Conservation (phyloP, 2,797 vertebrate genomes). For the Coendou prehensilis region DNA sequence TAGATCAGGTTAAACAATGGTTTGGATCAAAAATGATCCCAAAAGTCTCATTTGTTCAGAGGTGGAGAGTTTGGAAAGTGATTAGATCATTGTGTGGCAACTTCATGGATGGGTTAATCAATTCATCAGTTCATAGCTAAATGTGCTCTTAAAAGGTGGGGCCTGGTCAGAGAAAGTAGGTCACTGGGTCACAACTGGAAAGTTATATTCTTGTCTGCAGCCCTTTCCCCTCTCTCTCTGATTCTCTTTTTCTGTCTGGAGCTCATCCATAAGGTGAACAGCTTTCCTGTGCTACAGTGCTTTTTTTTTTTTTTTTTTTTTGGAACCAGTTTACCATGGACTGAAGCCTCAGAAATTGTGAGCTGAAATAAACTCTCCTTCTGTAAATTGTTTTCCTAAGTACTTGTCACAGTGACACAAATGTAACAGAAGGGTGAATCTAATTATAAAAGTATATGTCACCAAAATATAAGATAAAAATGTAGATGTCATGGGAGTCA, state of each 20-base stretch:
- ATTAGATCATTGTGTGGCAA: neutral
- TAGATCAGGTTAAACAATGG: neutral
- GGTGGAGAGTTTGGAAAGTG: neutral
- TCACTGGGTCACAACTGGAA: neutral
- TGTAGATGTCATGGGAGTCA: neutral
- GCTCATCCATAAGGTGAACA: neutral
- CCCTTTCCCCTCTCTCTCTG: neutral
- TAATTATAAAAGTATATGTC: neutral
- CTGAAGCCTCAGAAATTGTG: neutral
- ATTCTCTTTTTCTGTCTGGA: neutral
- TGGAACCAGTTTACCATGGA: neutral
- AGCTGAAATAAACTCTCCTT: neutral
- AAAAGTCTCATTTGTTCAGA: neutral
- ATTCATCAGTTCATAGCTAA: neutral
- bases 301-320: neutral
- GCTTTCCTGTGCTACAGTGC: neutral
- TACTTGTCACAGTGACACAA: neutral
- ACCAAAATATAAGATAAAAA: neutral
- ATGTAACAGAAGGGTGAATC: neutral
- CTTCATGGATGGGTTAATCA: neutral
- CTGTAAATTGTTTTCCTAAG: neutral
- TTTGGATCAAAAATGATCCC: neutral
- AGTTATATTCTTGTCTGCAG: neutral
- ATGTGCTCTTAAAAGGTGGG: neutral
- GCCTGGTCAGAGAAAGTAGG: neutral